Conservation (phyloP, 2,113 vertebrate species). For the Sterna hirundo region DNA sequence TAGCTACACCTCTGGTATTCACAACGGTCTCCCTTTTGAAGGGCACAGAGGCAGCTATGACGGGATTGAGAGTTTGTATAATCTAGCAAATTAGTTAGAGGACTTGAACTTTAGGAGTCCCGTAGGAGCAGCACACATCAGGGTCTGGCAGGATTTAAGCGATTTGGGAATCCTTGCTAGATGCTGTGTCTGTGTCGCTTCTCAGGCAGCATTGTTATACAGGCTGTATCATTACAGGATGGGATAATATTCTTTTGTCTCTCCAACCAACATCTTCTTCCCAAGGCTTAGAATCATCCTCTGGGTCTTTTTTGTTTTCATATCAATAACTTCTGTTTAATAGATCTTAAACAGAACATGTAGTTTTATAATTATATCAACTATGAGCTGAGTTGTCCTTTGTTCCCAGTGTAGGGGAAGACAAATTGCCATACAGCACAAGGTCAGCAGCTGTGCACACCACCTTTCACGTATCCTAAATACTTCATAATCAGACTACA, state of each 20-base stretch:
- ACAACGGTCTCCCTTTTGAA: background rate
- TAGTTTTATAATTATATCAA: background rate
- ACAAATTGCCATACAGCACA: background rate
- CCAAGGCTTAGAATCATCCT: background rate
- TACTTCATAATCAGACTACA: background rate
- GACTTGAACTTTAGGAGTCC: background rate
- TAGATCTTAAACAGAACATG: background rate
- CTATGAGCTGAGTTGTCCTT: background rate
- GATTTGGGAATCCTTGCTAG: background rate
- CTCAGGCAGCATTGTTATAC: background rate
- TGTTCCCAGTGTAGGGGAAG: background rate
- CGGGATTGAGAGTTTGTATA: rapidly evolving
- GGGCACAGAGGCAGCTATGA: background rate
- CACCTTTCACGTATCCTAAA: background rate
- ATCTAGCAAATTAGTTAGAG: background rate
- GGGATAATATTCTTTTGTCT: background rate
- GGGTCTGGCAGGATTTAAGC: background rate
- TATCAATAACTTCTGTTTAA: background rate
- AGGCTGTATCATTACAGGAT: background rate
- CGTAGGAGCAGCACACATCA: rapidly evolving
- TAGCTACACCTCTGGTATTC: background rate
- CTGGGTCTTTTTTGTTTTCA: rapidly evolving
- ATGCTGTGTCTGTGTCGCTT: background rate
- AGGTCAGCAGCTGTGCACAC: background rate
- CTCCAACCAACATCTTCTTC: background rate